Conservation (phyloP, 2,797 vertebrate genomes). For the Octomys mimax region DNA sequence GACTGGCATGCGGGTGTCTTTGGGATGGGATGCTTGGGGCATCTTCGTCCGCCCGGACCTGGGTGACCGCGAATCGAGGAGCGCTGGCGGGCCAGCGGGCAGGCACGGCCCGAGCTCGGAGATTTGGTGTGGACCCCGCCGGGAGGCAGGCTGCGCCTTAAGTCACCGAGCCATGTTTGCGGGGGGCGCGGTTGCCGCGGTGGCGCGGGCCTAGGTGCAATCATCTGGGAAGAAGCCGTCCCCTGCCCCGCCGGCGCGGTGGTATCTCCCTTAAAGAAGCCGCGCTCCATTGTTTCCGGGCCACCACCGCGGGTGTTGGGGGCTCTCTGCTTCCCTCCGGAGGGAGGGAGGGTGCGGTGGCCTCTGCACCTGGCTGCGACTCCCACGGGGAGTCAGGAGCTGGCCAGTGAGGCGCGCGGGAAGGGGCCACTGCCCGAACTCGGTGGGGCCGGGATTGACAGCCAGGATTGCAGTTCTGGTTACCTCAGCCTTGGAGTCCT, state of each 20-base stretch:
- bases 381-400: neutral
- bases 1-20: slow-evolving; percentile 50
- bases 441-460: neutral
- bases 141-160: slow-evolving; percentile 61
- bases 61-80: neutral
- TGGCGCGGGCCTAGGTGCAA: slow-evolving; percentile 59
- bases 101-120: neutral
- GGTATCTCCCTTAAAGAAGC: slow-evolving; percentile 85
- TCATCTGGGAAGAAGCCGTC: slow-evolving; percentile 74
- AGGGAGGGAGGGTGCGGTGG: neutral
- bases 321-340: neutral
- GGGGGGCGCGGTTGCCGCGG: neutral
- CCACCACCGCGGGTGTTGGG: neutral
- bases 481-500: neutral
- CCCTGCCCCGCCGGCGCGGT: slow-evolving; percentile 75
- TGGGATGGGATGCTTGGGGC: slow-evolving; percentile 56
- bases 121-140: slow-evolving; percentile 13
- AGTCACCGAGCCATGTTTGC: slow-evolving; percentile 48
- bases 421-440: neutral
- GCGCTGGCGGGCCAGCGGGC: neutral
- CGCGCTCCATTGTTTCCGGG: slow-evolving; percentile 71
- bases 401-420: neutral
- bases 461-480: neutral
- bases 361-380: neutral
- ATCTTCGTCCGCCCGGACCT: slow-evolving; percentile 61